Evolutionary conservation across 2,888 invertebrate genomes (phyloP), one percentile per base, ranked within the genome.

Genomic region (Drosophila neotestacea): DNA sequence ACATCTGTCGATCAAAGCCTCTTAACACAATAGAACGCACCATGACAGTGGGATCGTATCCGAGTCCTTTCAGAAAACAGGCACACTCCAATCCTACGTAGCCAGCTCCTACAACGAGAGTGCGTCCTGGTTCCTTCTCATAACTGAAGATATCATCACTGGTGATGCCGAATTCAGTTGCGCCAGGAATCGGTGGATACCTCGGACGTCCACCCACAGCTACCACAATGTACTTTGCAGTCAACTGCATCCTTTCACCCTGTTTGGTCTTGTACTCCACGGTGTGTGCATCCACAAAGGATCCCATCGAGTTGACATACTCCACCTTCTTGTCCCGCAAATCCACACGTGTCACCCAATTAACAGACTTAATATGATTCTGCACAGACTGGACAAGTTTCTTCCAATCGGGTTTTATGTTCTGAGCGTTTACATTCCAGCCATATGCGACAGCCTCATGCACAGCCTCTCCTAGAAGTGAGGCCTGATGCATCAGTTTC

Each of bases 401-500:
- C 7, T 93, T 91, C 98, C 98, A 98, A 92, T 95, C 94, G 79
- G 96, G 95, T 79, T 94, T 94, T 44, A 96, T 93, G 4, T 93
- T 91, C 4, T 93, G 88, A 32, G 95, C 93, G 0, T 95, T 93
- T 0, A 96, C 92, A 90, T 96, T 93, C 97, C 97, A 97, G 50
- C 97, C 97, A 91, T 96, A 97, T 6, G 95, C 93, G 59, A 94
- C 93, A 0, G 97, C 95, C 93, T 97, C 97, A 96, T 96, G 95
- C 78, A 98, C 94, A 65, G 95, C 94, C 93, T 96, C 96, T 69
- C 98, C 98, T 27, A 98, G 93, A 58, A 98, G 92, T 0, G 98
- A 96, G 48, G 98, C 98, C 91, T 98, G 97, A 91, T 99, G 99
- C 98, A 99, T 98, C 73, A 99, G 93, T 91, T 99, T 99, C 93